Evolutionary conservation across 2,888 invertebrate species (phyloP).

Genomic region (Amphipyra berbera): DNA sequence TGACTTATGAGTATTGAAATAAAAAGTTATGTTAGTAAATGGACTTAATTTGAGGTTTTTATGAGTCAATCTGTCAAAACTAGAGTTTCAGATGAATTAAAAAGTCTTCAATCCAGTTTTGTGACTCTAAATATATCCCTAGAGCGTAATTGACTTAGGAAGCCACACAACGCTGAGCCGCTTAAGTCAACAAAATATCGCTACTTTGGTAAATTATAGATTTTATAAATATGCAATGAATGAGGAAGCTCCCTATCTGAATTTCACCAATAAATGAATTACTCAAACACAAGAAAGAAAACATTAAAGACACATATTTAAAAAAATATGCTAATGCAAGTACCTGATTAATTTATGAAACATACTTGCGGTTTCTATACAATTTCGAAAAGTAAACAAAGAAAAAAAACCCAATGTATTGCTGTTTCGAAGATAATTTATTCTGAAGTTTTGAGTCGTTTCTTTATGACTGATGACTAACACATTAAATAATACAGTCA

Average conservation of each 20-base stretch:
- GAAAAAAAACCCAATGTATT: neutral
- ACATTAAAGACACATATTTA: constrained; percentile 14
- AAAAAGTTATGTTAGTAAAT: neutral
- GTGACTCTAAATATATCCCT: neutral
- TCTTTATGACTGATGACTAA: constrained; percentile 27
- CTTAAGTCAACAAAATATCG: constrained; percentile 1
- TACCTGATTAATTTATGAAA: neutral
- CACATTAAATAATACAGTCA: neutral
- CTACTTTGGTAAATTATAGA: neutral
- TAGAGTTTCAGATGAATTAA: no score
- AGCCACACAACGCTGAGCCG: constrained; percentile 5
- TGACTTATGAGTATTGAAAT: neutral
- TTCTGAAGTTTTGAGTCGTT: constrained; percentile 4
- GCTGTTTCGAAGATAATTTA: constrained; percentile 18
- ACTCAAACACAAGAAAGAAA: neutral
- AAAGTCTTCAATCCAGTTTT: no score
- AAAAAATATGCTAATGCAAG: neutral
- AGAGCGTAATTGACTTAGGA: constrained; percentile 18
- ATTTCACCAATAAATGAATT: neutral
- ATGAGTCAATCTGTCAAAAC: no score
- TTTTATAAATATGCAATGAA: neutral
- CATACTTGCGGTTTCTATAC: constrained; percentile 23
- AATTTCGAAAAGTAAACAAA: constrained; percentile 8
- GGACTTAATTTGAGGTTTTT: neutral
- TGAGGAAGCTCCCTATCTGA: neutral